These are phyloP conservation scores for Panonychus citri DNA, from an alignment of 1,140 invertebrate species.

Conservation along the genomic window DNA sequence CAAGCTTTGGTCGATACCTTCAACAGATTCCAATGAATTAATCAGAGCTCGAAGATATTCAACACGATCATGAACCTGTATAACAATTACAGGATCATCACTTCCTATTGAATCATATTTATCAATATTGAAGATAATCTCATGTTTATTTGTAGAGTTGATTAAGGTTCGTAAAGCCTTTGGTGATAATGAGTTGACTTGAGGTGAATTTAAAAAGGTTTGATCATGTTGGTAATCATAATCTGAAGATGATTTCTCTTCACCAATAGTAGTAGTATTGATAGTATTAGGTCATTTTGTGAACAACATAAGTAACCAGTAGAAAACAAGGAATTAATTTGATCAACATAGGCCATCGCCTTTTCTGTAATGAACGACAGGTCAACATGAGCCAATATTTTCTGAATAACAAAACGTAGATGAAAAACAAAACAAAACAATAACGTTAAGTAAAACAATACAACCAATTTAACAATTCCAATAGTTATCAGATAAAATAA, in stretches of 20 bases:
- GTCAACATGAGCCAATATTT: too few relatives aligned
- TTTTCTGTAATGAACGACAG: too few relatives aligned
- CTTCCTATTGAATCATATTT: conserved; percentile 43
- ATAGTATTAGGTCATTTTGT: too few relatives aligned
- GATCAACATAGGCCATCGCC: too few relatives aligned
- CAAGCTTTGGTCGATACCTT: conserved; percentile 60
- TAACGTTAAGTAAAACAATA: too few relatives aligned
- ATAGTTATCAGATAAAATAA: too few relatives aligned
- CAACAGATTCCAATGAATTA: conserved; percentile 63
- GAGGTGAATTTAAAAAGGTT: neutral
- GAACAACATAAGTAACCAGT: too few relatives aligned
- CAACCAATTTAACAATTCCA: too few relatives aligned
- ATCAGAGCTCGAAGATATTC: conserved; percentile 78
- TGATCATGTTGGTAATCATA: neutral
- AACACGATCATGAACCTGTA: conserved; percentile 74
- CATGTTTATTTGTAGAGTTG: neutral
- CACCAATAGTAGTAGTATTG: too few relatives aligned
- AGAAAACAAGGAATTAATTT: too few relatives aligned
- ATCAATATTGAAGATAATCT: conserved; percentile 44
- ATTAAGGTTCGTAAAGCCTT: neutral
- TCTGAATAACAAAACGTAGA: too few relatives aligned
- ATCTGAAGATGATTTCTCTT: neutral
- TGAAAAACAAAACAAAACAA: too few relatives aligned
- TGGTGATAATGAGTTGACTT: neutral
- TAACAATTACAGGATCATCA: conserved; percentile 49